A percentile compares a stretch with the other conserved stretches of the same genome.
These are phyloP conservation scores for Dioctria linearis DNA, from an alignment of 2,888 invertebrate species.

Conservation along the genomic window DNA sequence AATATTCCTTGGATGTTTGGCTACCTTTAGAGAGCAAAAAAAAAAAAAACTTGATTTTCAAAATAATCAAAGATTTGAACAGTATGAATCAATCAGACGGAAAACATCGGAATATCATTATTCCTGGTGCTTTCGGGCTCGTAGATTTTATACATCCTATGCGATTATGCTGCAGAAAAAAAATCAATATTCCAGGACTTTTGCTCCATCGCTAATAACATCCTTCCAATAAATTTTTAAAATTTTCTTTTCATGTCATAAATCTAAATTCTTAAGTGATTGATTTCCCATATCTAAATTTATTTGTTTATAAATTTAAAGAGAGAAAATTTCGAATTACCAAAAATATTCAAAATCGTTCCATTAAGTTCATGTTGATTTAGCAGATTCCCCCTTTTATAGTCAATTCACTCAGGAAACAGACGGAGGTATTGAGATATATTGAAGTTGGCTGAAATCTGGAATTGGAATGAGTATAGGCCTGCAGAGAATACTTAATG, in stretches of 20 bases:
- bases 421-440: not conserved
- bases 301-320: not conserved
- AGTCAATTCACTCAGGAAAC: not conserved
- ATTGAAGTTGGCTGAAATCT: not conserved
- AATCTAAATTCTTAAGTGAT: too few relatives aligned
- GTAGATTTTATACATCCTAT: too few relatives aligned
- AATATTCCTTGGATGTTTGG: too few relatives aligned
- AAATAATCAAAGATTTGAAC: too few relatives aligned
- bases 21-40: too few relatives aligned
- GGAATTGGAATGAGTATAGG: not conserved
- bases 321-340: conserved; percentile 9
- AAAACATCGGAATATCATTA: not conserved
- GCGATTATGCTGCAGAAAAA: not conserved
- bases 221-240: not conserved
- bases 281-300: too few relatives aligned
- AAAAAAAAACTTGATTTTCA: too few relatives aligned
- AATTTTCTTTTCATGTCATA: too few relatives aligned
- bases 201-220: not conserved
- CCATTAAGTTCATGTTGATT: not conserved
- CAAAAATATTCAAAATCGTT: not conserved
- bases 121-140: not conserved
- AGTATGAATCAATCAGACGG: too few relatives aligned
- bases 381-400: conserved; percentile 9
- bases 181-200: conserved; percentile 28
- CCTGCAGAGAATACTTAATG: not conserved